Conservation (phyloP, 1,140 invertebrate genomes). For the Aphelinus atriplicis region DNA sequence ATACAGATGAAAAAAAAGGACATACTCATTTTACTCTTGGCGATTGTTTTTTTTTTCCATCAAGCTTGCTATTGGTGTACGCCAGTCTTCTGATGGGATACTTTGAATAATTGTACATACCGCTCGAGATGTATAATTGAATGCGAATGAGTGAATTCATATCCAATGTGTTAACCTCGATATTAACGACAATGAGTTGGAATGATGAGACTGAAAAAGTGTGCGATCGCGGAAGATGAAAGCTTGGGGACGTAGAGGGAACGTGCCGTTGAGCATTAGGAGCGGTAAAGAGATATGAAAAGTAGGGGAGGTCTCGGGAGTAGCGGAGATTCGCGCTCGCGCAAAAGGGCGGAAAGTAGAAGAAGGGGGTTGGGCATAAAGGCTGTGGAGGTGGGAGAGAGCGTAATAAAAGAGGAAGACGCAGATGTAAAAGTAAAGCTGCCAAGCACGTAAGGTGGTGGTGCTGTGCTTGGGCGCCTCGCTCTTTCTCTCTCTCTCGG, state of each 20-base stretch:
- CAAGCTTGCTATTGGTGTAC: no score
- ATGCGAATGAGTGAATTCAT: no score
- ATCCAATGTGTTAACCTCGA: neutral
- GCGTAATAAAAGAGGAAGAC: conserved; percentile 43
- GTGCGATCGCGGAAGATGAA: conserved; percentile 15
- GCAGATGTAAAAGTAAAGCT: conserved; percentile 41
- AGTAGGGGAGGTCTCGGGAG: conserved; percentile 5
- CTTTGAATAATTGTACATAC: no score
- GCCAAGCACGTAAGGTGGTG: conserved; percentile 39
- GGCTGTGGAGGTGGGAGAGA: conserved; percentile 22
- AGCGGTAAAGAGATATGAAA: conserved; percentile 31
- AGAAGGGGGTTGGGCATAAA: conserved; percentile 14
- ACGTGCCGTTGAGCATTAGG: conserved; percentile 30
- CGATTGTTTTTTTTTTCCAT: no score
- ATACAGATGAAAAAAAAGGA: no score
- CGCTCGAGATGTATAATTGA: no score
- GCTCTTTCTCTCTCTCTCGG: conserved; percentile 22
- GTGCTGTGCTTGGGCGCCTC: neutral
- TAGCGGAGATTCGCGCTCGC: neutral
- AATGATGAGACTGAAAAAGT: conserved; percentile 24
- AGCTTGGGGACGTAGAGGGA: conserved; percentile 37
- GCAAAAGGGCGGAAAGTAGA: conserved; percentile 35
- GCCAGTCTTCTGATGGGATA: no score
- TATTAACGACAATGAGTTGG: neutral
- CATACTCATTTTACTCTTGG: no score